Base-by-base conservation (phyloP, 2,113 vertebrate genomes). In the Oxyura jamaicensis region DNA sequence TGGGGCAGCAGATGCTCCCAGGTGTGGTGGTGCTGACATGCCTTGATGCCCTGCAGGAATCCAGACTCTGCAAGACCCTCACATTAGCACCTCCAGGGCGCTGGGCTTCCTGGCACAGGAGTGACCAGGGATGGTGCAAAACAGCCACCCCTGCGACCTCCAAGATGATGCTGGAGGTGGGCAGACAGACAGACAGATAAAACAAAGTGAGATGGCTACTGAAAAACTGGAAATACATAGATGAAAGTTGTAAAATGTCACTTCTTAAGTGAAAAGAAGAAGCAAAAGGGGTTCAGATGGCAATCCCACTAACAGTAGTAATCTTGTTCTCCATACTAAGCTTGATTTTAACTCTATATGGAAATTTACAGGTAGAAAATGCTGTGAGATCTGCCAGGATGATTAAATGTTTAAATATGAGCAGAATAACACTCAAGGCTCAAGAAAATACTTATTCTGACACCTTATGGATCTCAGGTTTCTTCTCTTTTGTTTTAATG, bases 151-250 rank as follows among this genome's bases (percentile, higher is more conserved):
- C 69, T 1, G 1, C 3, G 1, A 31, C 23, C 82, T 88, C 72
- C 10, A 4, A 60, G 76, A 77, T 26, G 4, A 10, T 84, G 53
- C 50, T 56, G 35, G 56, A 88, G 58, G n/a, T 28, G 78, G 65
- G 28, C 65, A 75, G 36, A 69, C 2, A 55, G 39, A 60, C 13
- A 55, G 39, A 60, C 13, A 66, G 77, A 39, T 21, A 13, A 0
- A 84, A 67, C 11, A n/a, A 92, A 58, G 35, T 58, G 59, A 75
- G 69, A 48, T 8, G 28, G 29, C 42, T 74, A 72, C 55, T 36
- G 67, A 73, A 87, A 95, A 92, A 69, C 4, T 50, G 36, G 25
- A 96, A 58, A 18, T 62, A 60, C 66, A 10, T 75, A 82, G 53
- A 20, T 4, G 35, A 23, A 80, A 74, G 62, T 56, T 65, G 58